These are phyloP conservation scores for Phrynosoma blainvillii DNA, from an alignment of 2,113 vertebrate genomes.

Conservation along the genomic window DNA sequence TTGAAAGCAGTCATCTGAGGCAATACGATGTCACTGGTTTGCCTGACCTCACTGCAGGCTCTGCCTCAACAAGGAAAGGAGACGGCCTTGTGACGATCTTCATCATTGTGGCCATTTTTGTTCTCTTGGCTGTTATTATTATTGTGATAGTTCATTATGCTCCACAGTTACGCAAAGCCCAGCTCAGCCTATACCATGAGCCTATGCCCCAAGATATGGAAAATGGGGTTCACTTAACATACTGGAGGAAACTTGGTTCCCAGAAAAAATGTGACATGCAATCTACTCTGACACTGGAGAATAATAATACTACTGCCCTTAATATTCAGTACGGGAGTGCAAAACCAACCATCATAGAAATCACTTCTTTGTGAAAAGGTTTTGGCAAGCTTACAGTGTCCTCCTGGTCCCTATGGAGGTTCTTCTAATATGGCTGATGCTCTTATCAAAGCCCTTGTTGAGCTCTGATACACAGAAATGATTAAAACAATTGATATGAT, in stretches of 20 bases:
- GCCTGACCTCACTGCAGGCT: constrained; percentile 14
- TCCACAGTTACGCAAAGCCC: constrained; percentile 67
- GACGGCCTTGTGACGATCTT: constrained; percentile 68
- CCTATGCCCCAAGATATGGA: constrained; percentile 62
- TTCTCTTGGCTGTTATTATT: constrained; percentile 76
- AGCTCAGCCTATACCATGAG: constrained; percentile 54
- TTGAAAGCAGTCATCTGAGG: constrained; percentile 43
- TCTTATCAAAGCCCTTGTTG: background rate
- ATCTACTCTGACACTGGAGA: background rate
- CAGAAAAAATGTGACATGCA: constrained; percentile 18
- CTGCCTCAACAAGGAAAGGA: background rate
- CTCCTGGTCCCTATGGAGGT: background rate
- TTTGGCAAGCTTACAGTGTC: background rate
- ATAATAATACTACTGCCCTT: fast-evolving
- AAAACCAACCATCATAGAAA: constrained; percentile 64
- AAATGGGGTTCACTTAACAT: constrained; percentile 55
- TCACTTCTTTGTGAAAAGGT: constrained; percentile 70
- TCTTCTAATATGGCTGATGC: background rate
- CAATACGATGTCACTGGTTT: constrained; percentile 34
- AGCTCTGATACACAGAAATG: background rate
- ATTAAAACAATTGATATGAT: background rate
- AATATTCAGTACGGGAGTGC: background rate
- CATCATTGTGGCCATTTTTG: constrained; percentile 54
- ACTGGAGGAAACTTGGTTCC: constrained; percentile 61
- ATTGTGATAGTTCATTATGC: constrained; percentile 69